Conservation (phyloP, 2,888 invertebrate species). For the Zeuzera pyrina region DNA sequence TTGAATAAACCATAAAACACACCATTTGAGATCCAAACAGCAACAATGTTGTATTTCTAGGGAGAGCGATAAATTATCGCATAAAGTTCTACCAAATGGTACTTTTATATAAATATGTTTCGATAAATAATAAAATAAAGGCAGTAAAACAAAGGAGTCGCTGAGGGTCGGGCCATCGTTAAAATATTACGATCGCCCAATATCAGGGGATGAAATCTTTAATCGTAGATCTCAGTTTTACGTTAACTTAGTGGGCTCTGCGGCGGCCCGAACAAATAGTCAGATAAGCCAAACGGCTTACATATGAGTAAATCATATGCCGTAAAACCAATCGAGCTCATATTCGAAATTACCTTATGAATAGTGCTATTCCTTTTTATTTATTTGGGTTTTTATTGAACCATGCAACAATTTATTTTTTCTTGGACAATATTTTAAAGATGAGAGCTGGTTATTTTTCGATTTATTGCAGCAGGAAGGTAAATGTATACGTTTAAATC, state of each 20-base stretch:
- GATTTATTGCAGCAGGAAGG: no score
- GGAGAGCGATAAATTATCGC: slow-evolving; percentile 43
- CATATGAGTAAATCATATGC: slow-evolving; percentile 41
- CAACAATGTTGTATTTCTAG: not conserved
- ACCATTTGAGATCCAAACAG: not conserved
- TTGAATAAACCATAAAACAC: not conserved
- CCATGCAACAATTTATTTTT: no score
- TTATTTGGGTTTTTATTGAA: slow-evolving; percentile 3
- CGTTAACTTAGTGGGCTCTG: slow-evolving; percentile 37
- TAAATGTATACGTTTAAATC: no score
- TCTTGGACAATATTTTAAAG: no score
- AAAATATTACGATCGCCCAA: slow-evolving; percentile 68
- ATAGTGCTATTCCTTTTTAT: slow-evolving; percentile 7
- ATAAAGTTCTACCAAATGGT: slow-evolving; percentile 55
- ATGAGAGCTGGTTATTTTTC: no score
- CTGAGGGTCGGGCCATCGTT: slow-evolving; percentile 50
- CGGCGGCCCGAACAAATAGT: slow-evolving; percentile 34
- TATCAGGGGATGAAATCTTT: slow-evolving; percentile 65
- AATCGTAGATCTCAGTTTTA: slow-evolving; percentile 53
- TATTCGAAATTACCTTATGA: slow-evolving; percentile 1
- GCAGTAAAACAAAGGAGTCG: slow-evolving; percentile 60
- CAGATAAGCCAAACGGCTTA: slow-evolving; percentile 40
- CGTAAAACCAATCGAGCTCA: slow-evolving; percentile 41
- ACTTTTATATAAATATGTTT: slow-evolving; percentile 61
- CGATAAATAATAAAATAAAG: slow-evolving; percentile 65